These are phyloP conservation scores for Paradoxurus hermaphroditus DNA, from an alignment of 2,113 vertebrate genomes.

Conservation along the genomic window DNA sequence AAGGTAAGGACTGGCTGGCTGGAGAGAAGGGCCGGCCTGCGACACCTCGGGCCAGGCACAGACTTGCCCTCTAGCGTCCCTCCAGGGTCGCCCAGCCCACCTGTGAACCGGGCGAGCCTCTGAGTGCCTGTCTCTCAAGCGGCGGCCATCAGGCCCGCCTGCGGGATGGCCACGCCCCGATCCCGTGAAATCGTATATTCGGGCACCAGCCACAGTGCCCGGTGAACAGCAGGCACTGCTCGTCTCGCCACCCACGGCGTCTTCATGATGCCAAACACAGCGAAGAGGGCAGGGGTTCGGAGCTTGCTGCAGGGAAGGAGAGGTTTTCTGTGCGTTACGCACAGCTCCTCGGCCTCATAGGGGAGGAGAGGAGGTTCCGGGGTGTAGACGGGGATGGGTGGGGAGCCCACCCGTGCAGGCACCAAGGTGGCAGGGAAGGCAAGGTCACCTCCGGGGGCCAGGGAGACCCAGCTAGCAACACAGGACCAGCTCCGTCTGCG, in stretches of 20 bases:
- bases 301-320: accelerated
- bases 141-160: accelerated
- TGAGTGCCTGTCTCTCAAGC: accelerated
- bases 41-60: not conserved
- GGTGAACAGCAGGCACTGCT: accelerated
- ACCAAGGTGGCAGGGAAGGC: not conserved
- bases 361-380: not conserved
- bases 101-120: not conserved
- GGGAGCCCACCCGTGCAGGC: not conserved
- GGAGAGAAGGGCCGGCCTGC: not conserved
- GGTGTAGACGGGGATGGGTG: accelerated
- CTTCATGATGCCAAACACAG: not conserved
- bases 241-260: accelerated
- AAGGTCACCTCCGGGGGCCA: not conserved
- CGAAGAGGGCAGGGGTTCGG: not conserved
- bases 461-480: not conserved
- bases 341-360: not conserved
- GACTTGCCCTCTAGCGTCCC: not conserved
- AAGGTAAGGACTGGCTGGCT: not conserved
- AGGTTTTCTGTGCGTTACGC: not conserved
- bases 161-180: accelerated
- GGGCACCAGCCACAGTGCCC: accelerated
- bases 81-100: not conserved
- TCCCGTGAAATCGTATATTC: accelerated
- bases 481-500: not conserved